Evolutionary conservation across 2,888 invertebrate genomes (phyloP).

Genomic region (Capitulum mitella): DNA sequence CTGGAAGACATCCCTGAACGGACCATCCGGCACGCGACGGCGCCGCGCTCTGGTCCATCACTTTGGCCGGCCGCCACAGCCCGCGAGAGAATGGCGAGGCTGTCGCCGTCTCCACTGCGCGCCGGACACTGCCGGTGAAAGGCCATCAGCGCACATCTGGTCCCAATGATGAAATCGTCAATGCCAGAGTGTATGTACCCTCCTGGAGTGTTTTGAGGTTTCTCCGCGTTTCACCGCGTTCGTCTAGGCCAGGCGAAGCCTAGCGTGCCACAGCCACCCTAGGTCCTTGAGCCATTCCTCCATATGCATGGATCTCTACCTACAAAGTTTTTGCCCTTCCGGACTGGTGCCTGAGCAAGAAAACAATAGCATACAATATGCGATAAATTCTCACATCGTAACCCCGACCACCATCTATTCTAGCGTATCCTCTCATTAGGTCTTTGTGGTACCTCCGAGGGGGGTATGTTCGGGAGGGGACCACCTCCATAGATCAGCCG

Average conservation of each 20-base stretch:
- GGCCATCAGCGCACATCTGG: not conserved
- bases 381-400: constrained; percentile 16
- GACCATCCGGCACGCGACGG: not conserved
- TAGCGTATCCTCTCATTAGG: constrained; percentile 9
- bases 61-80: not conserved
- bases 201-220: not conserved
- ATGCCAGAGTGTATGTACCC: not conserved
- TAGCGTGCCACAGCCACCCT: too few relatives aligned
- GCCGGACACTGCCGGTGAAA: not conserved
- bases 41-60: not conserved
- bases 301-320: not conserved
- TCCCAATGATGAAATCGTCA: not conserved
- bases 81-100: not conserved
- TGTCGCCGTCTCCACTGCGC: not conserved
- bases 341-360: not conserved
- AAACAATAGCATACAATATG: not conserved
- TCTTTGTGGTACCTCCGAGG: not conserved
- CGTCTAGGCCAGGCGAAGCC: not conserved
- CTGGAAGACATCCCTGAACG: too few relatives aligned
- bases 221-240: not conserved
- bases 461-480: constrained; percentile 1
- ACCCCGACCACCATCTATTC: not conserved
- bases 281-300: not conserved
- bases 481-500: constrained; percentile 1
- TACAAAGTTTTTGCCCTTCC: not conserved